These are phyloP conservation scores for Takifugu bimaculatus DNA, from an alignment of 2,113 vertebrate genomes.

Conservation along the genomic window DNA sequence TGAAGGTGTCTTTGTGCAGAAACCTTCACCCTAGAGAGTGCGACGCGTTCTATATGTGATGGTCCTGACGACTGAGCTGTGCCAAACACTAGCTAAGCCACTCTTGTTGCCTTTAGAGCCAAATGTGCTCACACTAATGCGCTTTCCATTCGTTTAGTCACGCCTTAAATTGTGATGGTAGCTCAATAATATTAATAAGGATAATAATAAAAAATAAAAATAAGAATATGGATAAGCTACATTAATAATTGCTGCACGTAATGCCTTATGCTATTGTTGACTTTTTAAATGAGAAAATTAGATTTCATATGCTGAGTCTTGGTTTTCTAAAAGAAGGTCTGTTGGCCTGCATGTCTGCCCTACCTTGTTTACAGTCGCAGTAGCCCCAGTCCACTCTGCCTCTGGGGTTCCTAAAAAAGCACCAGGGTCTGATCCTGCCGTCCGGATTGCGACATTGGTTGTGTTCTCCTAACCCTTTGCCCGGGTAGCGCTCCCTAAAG, in stretches of 20 bases:
- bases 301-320: too few species aligned
- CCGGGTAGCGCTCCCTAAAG: constrained; percentile 71
- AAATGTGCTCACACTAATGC: constrained; percentile 26
- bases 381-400: constrained; percentile 83
- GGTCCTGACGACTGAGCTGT: too few species aligned
- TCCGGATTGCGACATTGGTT: constrained; percentile 82
- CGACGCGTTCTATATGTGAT: too few species aligned
- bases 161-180: too few species aligned
- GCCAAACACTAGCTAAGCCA: neutral
- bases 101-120: constrained; percentile 6
- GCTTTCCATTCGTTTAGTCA: constrained; percentile 7
- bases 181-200: too few species aligned
- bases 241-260: too few species aligned
- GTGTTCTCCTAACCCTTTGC: constrained; percentile 76
- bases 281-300: too few species aligned
- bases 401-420: constrained; percentile 72
- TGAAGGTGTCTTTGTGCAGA: too few species aligned
- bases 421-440: constrained; percentile 81
- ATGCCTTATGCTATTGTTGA: too few species aligned
- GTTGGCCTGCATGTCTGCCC: constrained; percentile 57
- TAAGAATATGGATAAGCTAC: too few species aligned
- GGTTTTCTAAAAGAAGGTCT: neutral
- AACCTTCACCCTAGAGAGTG: too few species aligned
- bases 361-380: constrained; percentile 82
- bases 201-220: too few species aligned